Percentiles rank a stretch among this genome's conserved stretches.
phyloP scores from a whole-genome alignment of 64 coral and sea anemone genomes.

The Cladopsammia gracilis region DNA sequence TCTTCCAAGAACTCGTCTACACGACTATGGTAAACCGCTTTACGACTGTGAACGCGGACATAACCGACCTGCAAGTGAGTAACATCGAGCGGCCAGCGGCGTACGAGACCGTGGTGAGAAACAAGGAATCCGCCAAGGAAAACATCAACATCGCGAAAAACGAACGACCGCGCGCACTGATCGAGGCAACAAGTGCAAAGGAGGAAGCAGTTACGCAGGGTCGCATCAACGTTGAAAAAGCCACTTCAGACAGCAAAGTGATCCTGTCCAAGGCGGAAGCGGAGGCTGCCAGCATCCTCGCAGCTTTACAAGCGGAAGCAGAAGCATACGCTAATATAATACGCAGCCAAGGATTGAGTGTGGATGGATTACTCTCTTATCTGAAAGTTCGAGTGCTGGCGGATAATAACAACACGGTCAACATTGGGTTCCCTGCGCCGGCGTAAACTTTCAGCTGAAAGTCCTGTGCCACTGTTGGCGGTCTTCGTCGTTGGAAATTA shows the following conservation, averaged over 20 bases:
- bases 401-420: conserved; percentile 52
- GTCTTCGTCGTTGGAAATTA: too few relatives aligned
- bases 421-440: conserved; percentile 65
- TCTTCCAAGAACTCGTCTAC: conserved; percentile 62
- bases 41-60: conserved; percentile 41
- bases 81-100: conserved; percentile 58
- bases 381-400: conserved; percentile 58
- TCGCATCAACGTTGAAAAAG: conserved; percentile 46
- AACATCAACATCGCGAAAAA: conserved; percentile 66
- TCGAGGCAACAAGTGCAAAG: conserved; percentile 55
- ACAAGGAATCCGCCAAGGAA: conserved; percentile 83
- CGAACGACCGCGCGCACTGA: conserved; percentile 73
- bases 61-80: conserved; percentile 83
- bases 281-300: conserved; percentile 44
- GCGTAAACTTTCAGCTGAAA: conserved; percentile 24
- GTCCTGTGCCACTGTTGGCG: not conserved
- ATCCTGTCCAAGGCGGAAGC: conserved; percentile 68
- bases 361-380: conserved; percentile 74
- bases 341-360: conserved; percentile 42
- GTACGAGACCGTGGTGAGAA: conserved; percentile 68
- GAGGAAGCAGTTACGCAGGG: conserved; percentile 72
- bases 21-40: conserved; percentile 50
- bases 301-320: conserved; percentile 68
- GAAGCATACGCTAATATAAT: conserved; percentile 47
- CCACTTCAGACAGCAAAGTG: conserved; percentile 62